These are phyloP conservation scores for Cremastinae sp. DNA, from an alignment of 2,888 invertebrate genomes.

Conservation along the genomic window DNA sequence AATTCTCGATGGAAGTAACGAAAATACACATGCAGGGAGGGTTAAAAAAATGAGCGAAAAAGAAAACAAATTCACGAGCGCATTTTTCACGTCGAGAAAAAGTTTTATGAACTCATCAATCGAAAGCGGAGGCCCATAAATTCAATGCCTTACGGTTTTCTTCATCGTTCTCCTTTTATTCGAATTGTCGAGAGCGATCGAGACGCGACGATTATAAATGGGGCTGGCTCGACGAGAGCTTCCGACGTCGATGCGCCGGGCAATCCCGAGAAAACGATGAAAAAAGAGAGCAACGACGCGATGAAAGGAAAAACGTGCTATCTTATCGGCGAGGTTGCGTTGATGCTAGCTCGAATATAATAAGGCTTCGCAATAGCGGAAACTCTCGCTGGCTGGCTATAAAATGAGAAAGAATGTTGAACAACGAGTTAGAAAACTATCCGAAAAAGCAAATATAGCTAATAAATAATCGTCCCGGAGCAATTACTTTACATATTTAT, in stretches of 20 bases:
- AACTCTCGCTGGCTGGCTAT: conserved; percentile 7
- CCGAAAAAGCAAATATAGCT: not conserved
- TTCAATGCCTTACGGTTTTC: too few relatives aligned
- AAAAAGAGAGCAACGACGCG: not conserved
- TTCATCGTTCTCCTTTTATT: not conserved
- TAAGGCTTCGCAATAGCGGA: not conserved
- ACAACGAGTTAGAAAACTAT: not conserved
- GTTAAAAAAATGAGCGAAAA: too few relatives aligned
- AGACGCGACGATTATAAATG: conserved; percentile 33
- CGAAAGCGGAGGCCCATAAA: not conserved
- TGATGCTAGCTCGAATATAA: not conserved
- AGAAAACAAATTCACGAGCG: too few relatives aligned
- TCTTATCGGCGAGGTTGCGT: conserved; percentile 34
- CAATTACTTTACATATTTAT: not conserved
- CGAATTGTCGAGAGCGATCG: conserved; percentile 11
- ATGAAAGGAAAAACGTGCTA: conserved; percentile 12
- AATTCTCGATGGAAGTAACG: too few relatives aligned
- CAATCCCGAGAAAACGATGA: conserved; percentile 4
- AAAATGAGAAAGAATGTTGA: conserved; percentile 7
- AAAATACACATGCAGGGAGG: too few relatives aligned
- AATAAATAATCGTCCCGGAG: not conserved
- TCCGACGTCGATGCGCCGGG: not conserved
- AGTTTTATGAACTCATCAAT: not conserved
- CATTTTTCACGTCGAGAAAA: not conserved
- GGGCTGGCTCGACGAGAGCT: conserved; percentile 7